These are phyloP conservation scores for Ormyrus pomaceus DNA, from an alignment of 2,888 invertebrate genomes.

Conservation along the genomic window DNA sequence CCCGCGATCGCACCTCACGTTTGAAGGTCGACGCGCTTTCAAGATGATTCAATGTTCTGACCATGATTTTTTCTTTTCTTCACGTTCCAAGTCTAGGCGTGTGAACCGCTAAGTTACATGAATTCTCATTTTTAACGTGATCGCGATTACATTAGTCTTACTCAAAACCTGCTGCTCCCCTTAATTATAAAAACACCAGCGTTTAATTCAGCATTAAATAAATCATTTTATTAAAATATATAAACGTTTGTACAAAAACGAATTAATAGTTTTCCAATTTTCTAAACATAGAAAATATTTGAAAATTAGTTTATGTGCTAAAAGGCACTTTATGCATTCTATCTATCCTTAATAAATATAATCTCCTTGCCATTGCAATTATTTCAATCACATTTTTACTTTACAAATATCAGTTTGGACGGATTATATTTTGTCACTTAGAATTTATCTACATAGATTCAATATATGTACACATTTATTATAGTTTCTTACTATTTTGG, in stretches of 20 bases:
- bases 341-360: conserved; percentile 23
- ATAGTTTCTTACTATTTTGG: conserved; percentile 24
- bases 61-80: conserved; percentile 42
- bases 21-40: conserved; percentile 29
- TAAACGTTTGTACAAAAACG: conserved; percentile 56
- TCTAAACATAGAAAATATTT: conserved; percentile 55
- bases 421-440: conserved; percentile 59
- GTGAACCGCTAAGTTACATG: conserved; percentile 24
- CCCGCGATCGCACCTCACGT: neutral
- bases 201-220: conserved; percentile 36
- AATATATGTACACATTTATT: conserved; percentile 11
- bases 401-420: conserved; percentile 62
- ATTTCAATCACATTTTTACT: conserved; percentile 50
- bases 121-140: neutral
- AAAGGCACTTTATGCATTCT: conserved; percentile 60
- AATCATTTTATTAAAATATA: conserved; percentile 59
- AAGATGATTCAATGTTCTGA: conserved; percentile 41
- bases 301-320: conserved; percentile 42
- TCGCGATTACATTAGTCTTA: neutral
- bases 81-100: conserved; percentile 18
- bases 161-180: neutral
- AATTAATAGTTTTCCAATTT: conserved; percentile 48
- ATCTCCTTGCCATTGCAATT: conserved; percentile 63
- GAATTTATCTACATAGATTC: neutral
- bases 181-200: no score